Percentiles rank a stretch among this genome's conserved stretches.
Evolutionary conservation across 2,888 invertebrate species (phyloP).

Genomic region (Drosophila nr. fundita): DNA sequence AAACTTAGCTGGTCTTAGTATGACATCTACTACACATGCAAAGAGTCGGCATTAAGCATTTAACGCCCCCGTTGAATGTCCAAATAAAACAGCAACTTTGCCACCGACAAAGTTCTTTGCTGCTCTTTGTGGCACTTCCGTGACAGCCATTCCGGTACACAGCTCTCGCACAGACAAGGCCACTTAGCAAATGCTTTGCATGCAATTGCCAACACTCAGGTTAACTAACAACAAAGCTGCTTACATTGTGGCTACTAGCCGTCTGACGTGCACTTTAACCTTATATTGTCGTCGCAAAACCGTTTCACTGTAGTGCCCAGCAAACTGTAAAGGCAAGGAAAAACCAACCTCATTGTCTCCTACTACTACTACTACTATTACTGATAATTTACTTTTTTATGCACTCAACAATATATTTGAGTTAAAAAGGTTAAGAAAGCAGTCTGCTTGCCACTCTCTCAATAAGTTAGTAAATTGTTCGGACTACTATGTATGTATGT

Average conservation of each 20-base stretch:
- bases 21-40: conserved; percentile 7
- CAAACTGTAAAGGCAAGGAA: not conserved
- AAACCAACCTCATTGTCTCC: not conserved
- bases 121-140: conserved; percentile 58
- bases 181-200: conserved; percentile 35
- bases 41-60: conserved; percentile 40
- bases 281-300: not conserved
- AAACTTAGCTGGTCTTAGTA: conserved; percentile 44
- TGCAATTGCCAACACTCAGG: conserved; percentile 18
- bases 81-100: conserved; percentile 38
- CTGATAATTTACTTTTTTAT: not conserved
- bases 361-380: no score
- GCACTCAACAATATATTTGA: not conserved
- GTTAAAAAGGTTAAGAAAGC: not conserved
- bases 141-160: conserved; percentile 30
- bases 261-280: conserved; percentile 1
- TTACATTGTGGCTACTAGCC: not conserved
- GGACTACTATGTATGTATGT: not conserved
- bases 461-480: not conserved
- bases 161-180: conserved; percentile 13
- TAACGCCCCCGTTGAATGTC: conserved; percentile 27
- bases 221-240: conserved; percentile 2
- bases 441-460: not conserved
- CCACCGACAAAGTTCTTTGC: conserved; percentile 37
- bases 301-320: not conserved